phyloP scores from a whole-genome alignment of 2,113 vertebrate species.

The Otus sunia region DNA sequence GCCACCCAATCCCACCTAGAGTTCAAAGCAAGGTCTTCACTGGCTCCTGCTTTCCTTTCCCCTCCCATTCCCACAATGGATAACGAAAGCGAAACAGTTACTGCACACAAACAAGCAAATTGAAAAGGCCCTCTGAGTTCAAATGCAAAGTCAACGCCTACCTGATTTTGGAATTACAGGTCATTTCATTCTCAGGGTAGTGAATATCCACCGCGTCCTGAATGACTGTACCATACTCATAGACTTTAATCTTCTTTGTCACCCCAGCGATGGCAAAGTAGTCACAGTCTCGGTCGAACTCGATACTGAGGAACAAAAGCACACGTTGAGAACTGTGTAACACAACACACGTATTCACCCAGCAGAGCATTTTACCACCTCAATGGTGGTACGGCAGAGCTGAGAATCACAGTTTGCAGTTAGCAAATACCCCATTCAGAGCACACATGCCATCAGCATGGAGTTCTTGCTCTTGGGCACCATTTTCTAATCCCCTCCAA shows the following conservation, averaged over 20 bases:
- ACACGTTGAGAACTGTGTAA: not conserved
- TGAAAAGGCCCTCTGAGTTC: not conserved
- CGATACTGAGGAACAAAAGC: constrained; percentile 82
- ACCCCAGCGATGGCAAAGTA: constrained; percentile 99
- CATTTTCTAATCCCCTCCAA: not conserved
- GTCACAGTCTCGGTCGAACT: constrained; percentile 99
- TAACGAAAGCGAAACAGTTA: not conserved
- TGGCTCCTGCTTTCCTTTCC: not conserved
- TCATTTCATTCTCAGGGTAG: constrained; percentile 99
- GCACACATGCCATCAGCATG: not conserved
- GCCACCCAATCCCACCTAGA: not conserved
- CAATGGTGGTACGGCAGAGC: not conserved
- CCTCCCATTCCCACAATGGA: not conserved
- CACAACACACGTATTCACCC: not conserved
- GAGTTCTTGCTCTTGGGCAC: not conserved
- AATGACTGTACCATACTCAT: constrained; percentile 98
- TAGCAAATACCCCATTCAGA: not conserved
- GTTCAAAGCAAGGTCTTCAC: not conserved
- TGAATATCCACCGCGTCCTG: constrained; percentile 99
- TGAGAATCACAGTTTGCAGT: not conserved
- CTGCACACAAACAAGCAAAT: not conserved
- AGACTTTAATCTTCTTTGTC: constrained; percentile 99
- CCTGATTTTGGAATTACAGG: constrained; percentile 99
- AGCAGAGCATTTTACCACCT: not conserved
- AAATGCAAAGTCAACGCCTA: constrained; percentile 52